Evolutionary conservation across 2,797 vertebrate species (phyloP).

Genomic region (Melanotaenia nigrans): DNA sequence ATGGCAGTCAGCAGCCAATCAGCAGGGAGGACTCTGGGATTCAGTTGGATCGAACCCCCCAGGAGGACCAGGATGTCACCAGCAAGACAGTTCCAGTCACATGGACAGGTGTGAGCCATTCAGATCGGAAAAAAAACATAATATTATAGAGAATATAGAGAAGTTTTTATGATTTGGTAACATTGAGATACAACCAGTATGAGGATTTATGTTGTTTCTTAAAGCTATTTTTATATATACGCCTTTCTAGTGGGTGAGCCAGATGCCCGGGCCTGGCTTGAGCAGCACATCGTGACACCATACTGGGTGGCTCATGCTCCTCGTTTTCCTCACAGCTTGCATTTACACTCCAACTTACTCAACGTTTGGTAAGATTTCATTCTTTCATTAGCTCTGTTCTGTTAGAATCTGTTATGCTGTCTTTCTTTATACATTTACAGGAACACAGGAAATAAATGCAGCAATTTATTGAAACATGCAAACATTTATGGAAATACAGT

Average conservation of each 20-base stretch:
- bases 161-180: background rate
- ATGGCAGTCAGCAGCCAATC: constrained; percentile 88
- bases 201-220: background rate
- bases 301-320: constrained; percentile 91
- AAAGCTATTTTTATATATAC: constrained; percentile 5
- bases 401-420: background rate
- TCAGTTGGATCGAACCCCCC: constrained; percentile 93
- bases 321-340: constrained; percentile 91
- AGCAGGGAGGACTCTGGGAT: constrained; percentile 98
- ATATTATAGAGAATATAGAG: background rate
- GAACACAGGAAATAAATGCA: background rate
- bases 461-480: background rate
- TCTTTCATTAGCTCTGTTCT: background rate
- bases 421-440: background rate
- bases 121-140: background rate
- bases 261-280: constrained; percentile 91
- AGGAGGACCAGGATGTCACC: constrained; percentile 89
- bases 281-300: constrained; percentile 90
- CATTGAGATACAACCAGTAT: background rate
- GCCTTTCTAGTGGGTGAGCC: constrained; percentile 84
- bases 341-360: constrained; percentile 94
- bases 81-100: constrained; percentile 84
- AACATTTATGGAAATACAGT: background rate
- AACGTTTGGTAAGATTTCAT: constrained; percentile 89
- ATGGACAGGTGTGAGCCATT: constrained; percentile 86